phyloP scores from a whole-genome alignment of 2,888 invertebrate species.

The Morpho achilles region DNA sequence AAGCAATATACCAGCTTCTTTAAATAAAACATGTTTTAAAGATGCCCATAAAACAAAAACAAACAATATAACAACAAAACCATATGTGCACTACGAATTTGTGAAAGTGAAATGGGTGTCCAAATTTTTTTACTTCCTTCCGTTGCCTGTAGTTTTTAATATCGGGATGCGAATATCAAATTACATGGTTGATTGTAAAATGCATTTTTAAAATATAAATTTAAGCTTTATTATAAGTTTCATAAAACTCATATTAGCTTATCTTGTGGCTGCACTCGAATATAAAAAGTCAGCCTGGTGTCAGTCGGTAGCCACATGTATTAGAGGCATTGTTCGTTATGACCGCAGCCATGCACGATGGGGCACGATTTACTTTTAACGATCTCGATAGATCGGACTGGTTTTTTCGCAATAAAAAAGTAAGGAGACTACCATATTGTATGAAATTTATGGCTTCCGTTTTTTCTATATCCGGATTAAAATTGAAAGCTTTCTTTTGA shows the following conservation, averaged over 20 bases:
- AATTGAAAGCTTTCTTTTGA: slow-evolving; percentile 19
- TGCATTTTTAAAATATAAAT: slow-evolving; percentile 20
- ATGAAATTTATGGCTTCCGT: slow-evolving; percentile 63
- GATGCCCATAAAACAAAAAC: slow-evolving; percentile 10
- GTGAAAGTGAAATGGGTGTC: slow-evolving; percentile 70
- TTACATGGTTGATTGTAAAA: slow-evolving; percentile 46
- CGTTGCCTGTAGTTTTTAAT: slow-evolving; percentile 72
- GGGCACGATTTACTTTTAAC: slow-evolving; percentile 50
- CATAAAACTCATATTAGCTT: slow-evolving; percentile 36
- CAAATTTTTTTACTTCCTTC: slow-evolving; percentile 74
- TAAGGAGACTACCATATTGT: slow-evolving; percentile 52
- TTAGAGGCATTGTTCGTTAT: slow-evolving; percentile 60
- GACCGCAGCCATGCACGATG: slow-evolving; percentile 51
- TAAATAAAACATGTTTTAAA: neutral
- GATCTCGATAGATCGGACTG: slow-evolving; percentile 56
- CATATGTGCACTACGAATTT: slow-evolving; percentile 59
- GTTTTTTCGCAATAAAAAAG: slow-evolving; percentile 51
- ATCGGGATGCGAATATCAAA: slow-evolving; percentile 71
- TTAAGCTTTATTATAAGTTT: slow-evolving; percentile 14
- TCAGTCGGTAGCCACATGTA: slow-evolving; percentile 76
- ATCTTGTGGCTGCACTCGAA: neutral
- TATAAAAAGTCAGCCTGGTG: slow-evolving; percentile 39
- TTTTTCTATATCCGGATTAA: slow-evolving; percentile 63
- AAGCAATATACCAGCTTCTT: too few relatives aligned
- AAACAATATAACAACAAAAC: slow-evolving; percentile 25